Evolutionary conservation across 2,888 invertebrate species (phyloP), one percentile per base, ranked within the genome.

Genomic region (Trilocha varians): DNA sequence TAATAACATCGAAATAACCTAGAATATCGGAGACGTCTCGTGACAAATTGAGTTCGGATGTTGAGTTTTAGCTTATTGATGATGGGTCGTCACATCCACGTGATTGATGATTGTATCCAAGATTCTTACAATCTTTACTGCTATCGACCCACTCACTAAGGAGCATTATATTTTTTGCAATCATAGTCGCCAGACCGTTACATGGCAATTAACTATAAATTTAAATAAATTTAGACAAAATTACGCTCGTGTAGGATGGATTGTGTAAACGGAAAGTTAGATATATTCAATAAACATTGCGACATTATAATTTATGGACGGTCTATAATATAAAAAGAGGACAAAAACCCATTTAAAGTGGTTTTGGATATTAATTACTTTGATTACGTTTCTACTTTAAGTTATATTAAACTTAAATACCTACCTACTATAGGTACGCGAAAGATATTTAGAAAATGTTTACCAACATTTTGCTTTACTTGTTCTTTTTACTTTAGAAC

Each of bases 51-150:
- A 42, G 41, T 43, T 41, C 46, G 53, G 53, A 50, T 55, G 44
- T 50, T 44, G 55, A 70, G 62, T 66, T 65, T 63, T 52, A 69
- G 56, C 55, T 66, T 63, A 74, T 72, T 62, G 67, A 72, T 70
- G 69, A 65, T 62, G 59, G 61, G 67, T 68, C 73, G 65, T 70
- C 67, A 62, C 61, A 58, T 52, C 47, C 45, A 42, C 52, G 55
- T 74, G 73, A 76, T 72, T 65, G 72, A 77, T 72, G 60, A 57
- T 48, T 52, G 52, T 59, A 57, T 52, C 45, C 46, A 43, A 50
- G 44, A 45, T 54, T 51, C 48, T 49, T 53, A 55, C 44, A 49
- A 46, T 47, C 53, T 42, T 46, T 43, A 47, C 44, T 16, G 32
- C 4, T 18, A 18, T 18, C 18, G 18, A 1, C 18, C 8, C 18